Conservation (phyloP, 2,888 invertebrate species). For the Bombylius major region DNA sequence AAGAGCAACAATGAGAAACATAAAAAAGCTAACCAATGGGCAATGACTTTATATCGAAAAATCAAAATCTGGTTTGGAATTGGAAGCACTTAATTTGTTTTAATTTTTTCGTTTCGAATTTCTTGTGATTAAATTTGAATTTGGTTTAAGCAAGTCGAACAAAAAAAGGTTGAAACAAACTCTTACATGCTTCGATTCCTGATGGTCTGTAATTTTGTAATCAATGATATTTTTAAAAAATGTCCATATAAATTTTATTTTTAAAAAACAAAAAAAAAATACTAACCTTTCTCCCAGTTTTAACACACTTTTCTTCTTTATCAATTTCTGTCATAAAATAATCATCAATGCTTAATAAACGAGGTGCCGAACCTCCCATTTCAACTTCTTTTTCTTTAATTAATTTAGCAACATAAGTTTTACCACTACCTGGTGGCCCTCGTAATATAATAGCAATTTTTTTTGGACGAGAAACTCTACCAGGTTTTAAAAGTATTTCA, state of each 20-base stretch:
- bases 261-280: slow-evolving; percentile 2
- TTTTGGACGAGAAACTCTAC: slow-evolving; percentile 61
- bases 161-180: not conserved
- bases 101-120: too few species aligned
- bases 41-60: too few species aligned
- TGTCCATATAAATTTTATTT: not conserved
- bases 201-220: not conserved
- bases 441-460: slow-evolving; percentile 76
- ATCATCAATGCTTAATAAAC: slow-evolving; percentile 88
- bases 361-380: slow-evolving; percentile 75
- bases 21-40: too few species aligned
- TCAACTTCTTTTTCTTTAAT: slow-evolving; percentile 74
- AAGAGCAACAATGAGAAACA: too few species aligned
- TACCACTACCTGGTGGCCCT: slow-evolving; percentile 91
- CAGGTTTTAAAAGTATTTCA: slow-evolving; percentile 70
- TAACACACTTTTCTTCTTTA: slow-evolving; percentile 41
- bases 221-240: not conserved
- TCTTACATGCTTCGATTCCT: too few species aligned
- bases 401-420: slow-evolving; percentile 77
- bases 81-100: too few species aligned
- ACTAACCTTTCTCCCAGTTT: slow-evolving; percentile 31
- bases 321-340: slow-evolving; percentile 87
- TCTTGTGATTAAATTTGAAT: too few species aligned
- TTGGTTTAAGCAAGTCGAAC: too few species aligned
- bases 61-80: too few species aligned